Conservation (phyloP, 1,140 invertebrate genomes). For the Drosophila littoralis region DNA sequence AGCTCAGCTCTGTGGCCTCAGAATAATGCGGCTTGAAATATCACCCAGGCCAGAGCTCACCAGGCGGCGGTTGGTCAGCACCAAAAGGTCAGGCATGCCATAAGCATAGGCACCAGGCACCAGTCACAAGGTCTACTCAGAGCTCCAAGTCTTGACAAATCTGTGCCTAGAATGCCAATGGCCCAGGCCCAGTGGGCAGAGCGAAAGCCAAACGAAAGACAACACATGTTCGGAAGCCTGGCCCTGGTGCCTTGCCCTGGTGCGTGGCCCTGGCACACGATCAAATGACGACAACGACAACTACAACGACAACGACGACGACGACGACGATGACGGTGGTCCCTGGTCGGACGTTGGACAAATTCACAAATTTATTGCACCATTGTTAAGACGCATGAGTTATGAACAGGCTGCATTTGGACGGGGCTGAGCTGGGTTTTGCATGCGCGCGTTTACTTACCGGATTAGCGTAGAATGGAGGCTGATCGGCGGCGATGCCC, state of each 20-base stretch:
- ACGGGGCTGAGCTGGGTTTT: not conserved
- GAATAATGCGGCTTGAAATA: slow-evolving; percentile 73
- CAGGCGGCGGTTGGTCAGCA: not conserved
- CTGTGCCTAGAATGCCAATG: slow-evolving; percentile 56
- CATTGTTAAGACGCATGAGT: slow-evolving; percentile 74
- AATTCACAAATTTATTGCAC: slow-evolving; percentile 82
- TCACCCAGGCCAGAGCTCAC: slow-evolving; percentile 32
- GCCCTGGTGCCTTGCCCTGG: slow-evolving; percentile 13
- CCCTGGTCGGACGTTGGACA: slow-evolving; percentile 65
- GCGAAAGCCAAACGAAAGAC: slow-evolving; percentile 18
- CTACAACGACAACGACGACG: slow-evolving; percentile 17
- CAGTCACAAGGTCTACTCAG: slow-evolving; percentile 15
- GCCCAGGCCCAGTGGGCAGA: not conserved
- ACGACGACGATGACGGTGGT: slow-evolving; percentile 60
- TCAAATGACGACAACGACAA: slow-evolving; percentile 65
- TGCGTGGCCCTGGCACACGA: slow-evolving; percentile 60
- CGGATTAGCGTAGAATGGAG: slow-evolving; percentile 92
- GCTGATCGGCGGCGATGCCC: slow-evolving; percentile 91
- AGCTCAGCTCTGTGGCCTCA: slow-evolving; percentile 14
- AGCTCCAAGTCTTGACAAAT: slow-evolving; percentile 66
- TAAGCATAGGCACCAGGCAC: slow-evolving; percentile 24
- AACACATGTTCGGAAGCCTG: slow-evolving; percentile 69
- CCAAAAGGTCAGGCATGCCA: slow-evolving; percentile 15
- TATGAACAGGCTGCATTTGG: slow-evolving; percentile 61
- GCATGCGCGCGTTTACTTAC: slow-evolving; percentile 86